Percentiles rank a stretch among this genome's conserved stretches.
phyloP scores from a whole-genome alignment of 2,113 vertebrate species.

The Bos taurus region ARS-UCD2.0 NC_037354.1:7925001-7925500 shows the following conservation, averaged over 20 bases:
- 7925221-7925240: background rate
- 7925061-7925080: too few relatives aligned
- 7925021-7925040: too few relatives aligned
- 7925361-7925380: background rate
- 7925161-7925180: background rate
- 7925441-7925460: background rate
- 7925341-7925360: background rate
- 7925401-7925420: background rate
- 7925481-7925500: background rate
- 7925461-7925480: background rate
- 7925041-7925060: too few relatives aligned
- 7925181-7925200: background rate
- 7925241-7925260: background rate
- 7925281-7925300: background rate
- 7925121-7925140: too few relatives aligned
- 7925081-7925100: too few relatives aligned
- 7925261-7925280: background rate
- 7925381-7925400: background rate
- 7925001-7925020: too few relatives aligned
- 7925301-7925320: background rate
- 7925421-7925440: background rate
- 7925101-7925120: too few relatives aligned
- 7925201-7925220: background rate
- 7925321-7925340: background rate
- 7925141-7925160: too few relatives aligned